phyloP scores from a whole-genome alignment of 2,113 vertebrate species.

The Epinephelus moara region DNA sequence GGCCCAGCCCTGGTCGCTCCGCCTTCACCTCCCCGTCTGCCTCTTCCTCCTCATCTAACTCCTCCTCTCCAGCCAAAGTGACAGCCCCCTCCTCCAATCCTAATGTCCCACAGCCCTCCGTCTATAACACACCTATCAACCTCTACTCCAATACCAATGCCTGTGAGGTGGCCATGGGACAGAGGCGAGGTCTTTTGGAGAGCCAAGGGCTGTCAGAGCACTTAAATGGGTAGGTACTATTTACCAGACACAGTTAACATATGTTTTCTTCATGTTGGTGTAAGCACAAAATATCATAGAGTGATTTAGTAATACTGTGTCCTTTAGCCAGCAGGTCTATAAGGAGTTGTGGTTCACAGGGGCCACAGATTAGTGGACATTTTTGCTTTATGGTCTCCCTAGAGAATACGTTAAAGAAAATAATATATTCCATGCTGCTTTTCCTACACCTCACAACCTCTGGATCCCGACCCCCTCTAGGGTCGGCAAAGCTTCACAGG shows the following conservation, averaged over 20 bases:
- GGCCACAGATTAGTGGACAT: constrained; percentile 2
- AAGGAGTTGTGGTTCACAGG: constrained; percentile 19
- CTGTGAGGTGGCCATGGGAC: constrained; percentile 91
- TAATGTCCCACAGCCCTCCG: constrained; percentile 89
- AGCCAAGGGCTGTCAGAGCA: constrained; percentile 89
- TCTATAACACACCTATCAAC: constrained; percentile 88
- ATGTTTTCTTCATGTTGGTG: constrained; percentile 4
- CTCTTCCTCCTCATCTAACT: constrained; percentile 79
- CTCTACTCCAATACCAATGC: constrained; percentile 87
- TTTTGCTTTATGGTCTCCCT: constrained; percentile 7
- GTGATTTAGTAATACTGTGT: constrained; percentile 3
- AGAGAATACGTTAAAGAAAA: constrained; percentile 15
- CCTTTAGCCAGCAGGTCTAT: constrained; percentile 21
- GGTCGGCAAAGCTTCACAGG: too few species aligned
- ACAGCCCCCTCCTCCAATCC: constrained; percentile 83
- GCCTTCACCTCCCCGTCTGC: constrained; percentile 71
- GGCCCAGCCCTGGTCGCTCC: constrained; percentile 65
- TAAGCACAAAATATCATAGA: background rate
- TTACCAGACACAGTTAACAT: background rate
- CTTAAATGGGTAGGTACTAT: constrained; percentile 93
- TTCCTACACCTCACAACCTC: background rate
- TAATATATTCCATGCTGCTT: constrained; percentile 11
- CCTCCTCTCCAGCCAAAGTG: constrained; percentile 88
- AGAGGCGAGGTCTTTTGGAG: constrained; percentile 90
- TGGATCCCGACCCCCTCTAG: too few species aligned